Percentiles rank a stretch among this genome's conserved stretches.
phyloP scores from a whole-genome alignment of 2,797 vertebrate genomes.

The Eidolon dupreanum region DNA sequence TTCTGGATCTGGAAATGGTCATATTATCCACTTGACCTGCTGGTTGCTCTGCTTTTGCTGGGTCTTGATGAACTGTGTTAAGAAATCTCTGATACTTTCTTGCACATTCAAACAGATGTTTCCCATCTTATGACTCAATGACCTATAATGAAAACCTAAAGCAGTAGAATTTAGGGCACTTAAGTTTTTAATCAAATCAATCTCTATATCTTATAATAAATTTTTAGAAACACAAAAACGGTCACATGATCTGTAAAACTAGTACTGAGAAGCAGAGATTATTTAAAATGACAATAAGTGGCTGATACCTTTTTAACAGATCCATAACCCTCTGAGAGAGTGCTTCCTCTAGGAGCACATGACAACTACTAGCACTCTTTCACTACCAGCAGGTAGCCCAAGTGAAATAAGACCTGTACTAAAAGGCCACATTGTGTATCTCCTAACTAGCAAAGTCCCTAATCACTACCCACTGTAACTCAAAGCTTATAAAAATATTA shows the following conservation, averaged over 20 bases:
- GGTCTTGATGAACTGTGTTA: slow-evolving; percentile 3
- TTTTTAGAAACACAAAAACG: slow-evolving; percentile 30
- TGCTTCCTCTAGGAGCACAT: background rate
- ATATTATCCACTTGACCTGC: slow-evolving; percentile 65
- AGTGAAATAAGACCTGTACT: background rate
- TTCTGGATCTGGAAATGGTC: slow-evolving; percentile 58
- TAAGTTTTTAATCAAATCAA: slow-evolving; percentile 81
- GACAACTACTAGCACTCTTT: background rate
- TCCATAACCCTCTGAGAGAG: background rate
- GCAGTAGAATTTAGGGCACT: slow-evolving; percentile 62
- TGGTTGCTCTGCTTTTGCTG: slow-evolving; percentile 57
- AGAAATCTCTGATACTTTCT: slow-evolving; percentile 65
- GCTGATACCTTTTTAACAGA: background rate
- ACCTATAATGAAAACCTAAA: slow-evolving; percentile 77
- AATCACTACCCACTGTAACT: background rate
- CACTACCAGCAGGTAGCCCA: background rate
- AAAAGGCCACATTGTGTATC: background rate
- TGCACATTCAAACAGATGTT: slow-evolving; percentile 83
- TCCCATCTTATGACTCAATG: slow-evolving; percentile 77
- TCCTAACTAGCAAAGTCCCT: background rate
- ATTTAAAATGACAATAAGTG: background rate
- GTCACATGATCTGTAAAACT: background rate
- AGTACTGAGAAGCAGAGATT: background rate
- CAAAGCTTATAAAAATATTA: background rate
- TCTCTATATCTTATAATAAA: slow-evolving; percentile 20